Evolutionary conservation across 2,113 vertebrate species (phyloP), one percentile per base, ranked within the genome.

Genomic region (Todiramphus saurophagus): DNA sequence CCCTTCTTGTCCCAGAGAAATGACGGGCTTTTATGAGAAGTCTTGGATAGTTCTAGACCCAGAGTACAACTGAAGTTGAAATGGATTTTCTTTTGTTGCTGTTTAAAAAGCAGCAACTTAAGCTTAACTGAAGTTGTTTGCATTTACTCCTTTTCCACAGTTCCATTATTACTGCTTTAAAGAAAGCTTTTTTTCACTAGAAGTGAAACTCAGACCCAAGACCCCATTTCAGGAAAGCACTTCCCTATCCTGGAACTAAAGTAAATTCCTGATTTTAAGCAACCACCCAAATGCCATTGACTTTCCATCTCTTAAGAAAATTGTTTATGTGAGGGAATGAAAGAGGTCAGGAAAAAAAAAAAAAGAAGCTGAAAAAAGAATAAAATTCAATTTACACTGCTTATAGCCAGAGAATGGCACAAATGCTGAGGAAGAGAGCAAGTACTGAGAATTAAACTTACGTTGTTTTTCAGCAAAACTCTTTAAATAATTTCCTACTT

Each of bases 51-150:
- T 62, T 59, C 63, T 79, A 68, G 70, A 28, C 28, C 16, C n/a
- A n/a, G 19, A 64, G 19, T n/a, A 25, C 15, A 68, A 31, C 66
- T 83, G 67, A 67, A 48, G 9, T 41, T 55, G 44, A 76, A 91
- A 74, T 17, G 15, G 19, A 11, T 62, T 83, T 83, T 60, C 67
- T 82, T 80, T 30, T 67, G 37, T 28, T 58, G 31, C 56, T 76
- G 14, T 82, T 93, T 91, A 51, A 92, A 91, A 68, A 95, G 43
- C 43, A 93, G 43, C 59, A 87, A 33, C 44, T 87, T 75, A 88
- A 73, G 63, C 41, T 87, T 62, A 73, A 58, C 78, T 76, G 68
- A 58, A 76, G 50, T 79, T 83, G 78, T 91, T 87, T 90, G 53
- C 64, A 35, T 81, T 90, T 77, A 9, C 60, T 83, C 77, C 85